Percentiles rank a stretch among this genome's conserved stretches.
Evolutionary conservation across 2,888 invertebrate species (phyloP).

Genomic region (Agrochola lychnidis): DNA sequence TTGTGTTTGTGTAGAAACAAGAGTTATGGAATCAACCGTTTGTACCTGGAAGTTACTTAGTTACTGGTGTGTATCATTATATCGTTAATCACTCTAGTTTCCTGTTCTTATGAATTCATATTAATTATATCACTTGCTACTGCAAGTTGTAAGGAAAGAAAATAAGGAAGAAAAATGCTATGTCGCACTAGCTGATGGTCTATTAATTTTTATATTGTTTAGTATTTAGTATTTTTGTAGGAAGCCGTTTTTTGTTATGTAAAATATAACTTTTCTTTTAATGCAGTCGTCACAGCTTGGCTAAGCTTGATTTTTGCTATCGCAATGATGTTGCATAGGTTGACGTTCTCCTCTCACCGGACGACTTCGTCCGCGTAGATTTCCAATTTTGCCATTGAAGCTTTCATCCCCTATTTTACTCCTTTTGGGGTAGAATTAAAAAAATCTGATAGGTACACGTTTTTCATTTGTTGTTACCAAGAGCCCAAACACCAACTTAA

Average conservation of each 20-base stretch:
- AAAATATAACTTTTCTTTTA: background rate
- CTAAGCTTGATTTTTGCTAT: too few relatives aligned
- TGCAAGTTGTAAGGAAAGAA: constrained; percentile 19
- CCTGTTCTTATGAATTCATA: constrained; percentile 43
- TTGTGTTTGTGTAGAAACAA: constrained; percentile 21
- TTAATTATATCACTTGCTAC: constrained; percentile 30
- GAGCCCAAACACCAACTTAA: too few relatives aligned
- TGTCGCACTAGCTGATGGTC: constrained; percentile 1
- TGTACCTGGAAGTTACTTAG: constrained; percentile 52
- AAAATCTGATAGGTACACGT: too few relatives aligned
- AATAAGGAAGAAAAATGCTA: constrained; percentile 10
- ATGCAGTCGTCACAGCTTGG: background rate
- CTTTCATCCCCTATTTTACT: background rate
- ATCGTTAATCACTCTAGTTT: constrained; percentile 47
- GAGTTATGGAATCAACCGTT: constrained; percentile 49
- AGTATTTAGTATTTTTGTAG: background rate
- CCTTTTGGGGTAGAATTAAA: background rate
- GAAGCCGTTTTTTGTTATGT: background rate
- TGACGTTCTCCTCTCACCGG: background rate
- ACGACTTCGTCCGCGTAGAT: background rate
- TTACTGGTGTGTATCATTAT: constrained; percentile 43
- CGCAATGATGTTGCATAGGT: background rate
- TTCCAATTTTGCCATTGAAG: too few relatives aligned
- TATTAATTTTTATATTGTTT: constrained; percentile 3
- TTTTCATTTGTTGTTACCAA: too few relatives aligned